A percentile compares a stretch with the other conserved stretches of the same genome.
These are phyloP conservation scores for Xiphorhynchus erythropygius DNA, from an alignment of 2,797 vertebrate genomes.

Conservation along the genomic window DNA sequence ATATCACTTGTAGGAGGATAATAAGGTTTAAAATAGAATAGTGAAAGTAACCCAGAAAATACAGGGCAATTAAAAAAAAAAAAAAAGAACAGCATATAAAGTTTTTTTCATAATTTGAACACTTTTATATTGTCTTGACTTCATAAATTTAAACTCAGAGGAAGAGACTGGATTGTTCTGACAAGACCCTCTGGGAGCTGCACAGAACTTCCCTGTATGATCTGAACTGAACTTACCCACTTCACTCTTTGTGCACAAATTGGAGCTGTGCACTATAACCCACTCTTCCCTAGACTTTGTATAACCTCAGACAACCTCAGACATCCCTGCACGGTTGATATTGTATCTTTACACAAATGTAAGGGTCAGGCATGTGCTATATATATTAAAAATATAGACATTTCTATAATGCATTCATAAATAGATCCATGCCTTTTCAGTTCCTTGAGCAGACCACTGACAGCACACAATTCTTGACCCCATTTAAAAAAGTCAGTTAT, in stretches of 20 bases:
- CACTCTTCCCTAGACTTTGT: not conserved
- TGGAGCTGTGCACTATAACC: not conserved
- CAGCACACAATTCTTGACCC: not conserved
- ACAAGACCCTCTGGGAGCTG: not conserved
- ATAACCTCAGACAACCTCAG: not conserved
- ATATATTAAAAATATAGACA: not conserved
- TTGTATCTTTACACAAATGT: not conserved
- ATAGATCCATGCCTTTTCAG: not conserved
- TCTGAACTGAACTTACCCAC: not conserved
- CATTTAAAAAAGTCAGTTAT: not conserved
- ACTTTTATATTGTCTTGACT: not conserved
- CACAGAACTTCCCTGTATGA: not conserved
- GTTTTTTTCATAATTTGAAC: not conserved
- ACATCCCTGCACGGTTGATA: not conserved
- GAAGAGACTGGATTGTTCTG: not conserved
- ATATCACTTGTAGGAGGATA: not conserved
- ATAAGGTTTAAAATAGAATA: conserved; percentile 15
- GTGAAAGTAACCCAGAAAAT: not conserved
- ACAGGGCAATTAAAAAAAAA: not conserved
- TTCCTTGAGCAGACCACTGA: not conserved
- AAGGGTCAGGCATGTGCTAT: not conserved
- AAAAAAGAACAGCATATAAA: not conserved
- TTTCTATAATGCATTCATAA: not conserved
- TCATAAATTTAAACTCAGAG: not conserved
- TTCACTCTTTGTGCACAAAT: not conserved